Conservation (phyloP, 2,797 vertebrate species). For the Semotilus atromaculatus region DNA sequence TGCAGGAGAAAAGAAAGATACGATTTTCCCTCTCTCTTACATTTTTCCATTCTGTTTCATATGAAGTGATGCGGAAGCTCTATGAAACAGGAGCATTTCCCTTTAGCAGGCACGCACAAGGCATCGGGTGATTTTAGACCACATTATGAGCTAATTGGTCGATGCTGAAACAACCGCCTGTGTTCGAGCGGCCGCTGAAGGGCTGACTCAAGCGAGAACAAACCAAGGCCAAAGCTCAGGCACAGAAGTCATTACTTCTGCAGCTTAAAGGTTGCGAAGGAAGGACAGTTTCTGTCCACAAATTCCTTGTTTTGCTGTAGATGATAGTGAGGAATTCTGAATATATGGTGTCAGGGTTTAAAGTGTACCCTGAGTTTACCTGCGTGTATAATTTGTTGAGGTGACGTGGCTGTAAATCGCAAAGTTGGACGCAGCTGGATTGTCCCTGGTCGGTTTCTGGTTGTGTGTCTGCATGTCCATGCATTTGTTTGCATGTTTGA, state of each 20-base stretch:
- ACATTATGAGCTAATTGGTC: conserved; percentile 67
- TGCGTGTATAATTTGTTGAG: conserved; percentile 39
- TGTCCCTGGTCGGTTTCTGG: conserved; percentile 4
- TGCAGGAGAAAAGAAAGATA: conserved; percentile 61
- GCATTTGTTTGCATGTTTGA: conserved; percentile 29
- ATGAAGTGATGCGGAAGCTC: conserved; percentile 69
- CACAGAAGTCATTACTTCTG: conserved; percentile 49
- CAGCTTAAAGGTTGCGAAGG: conserved; percentile 49
- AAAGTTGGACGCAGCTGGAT: conserved; percentile 65
- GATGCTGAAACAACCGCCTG: conserved; percentile 41
- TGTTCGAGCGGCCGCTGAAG: conserved; percentile 44
- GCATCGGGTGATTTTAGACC: conserved; percentile 70
- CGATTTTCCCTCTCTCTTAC: conserved; percentile 51
- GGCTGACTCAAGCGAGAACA: conserved; percentile 52
- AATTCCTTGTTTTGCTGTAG: conserved; percentile 35
- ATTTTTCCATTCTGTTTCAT: conserved; percentile 74
- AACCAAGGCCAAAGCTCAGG: conserved; percentile 57
- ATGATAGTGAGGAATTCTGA: conserved; percentile 22
- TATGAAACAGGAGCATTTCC: conserved; percentile 70
- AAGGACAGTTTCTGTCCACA: conserved; percentile 49
- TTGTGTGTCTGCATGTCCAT: conserved; percentile 23
- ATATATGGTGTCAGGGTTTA: conserved; percentile 29
- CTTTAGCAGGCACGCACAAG: conserved; percentile 65
- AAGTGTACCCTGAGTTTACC: conserved; percentile 25
- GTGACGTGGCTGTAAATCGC: conserved; percentile 58